Evolutionary conservation across 2,113 vertebrate genomes (phyloP).

Genomic region (Montifringilla adamsi): DNA sequence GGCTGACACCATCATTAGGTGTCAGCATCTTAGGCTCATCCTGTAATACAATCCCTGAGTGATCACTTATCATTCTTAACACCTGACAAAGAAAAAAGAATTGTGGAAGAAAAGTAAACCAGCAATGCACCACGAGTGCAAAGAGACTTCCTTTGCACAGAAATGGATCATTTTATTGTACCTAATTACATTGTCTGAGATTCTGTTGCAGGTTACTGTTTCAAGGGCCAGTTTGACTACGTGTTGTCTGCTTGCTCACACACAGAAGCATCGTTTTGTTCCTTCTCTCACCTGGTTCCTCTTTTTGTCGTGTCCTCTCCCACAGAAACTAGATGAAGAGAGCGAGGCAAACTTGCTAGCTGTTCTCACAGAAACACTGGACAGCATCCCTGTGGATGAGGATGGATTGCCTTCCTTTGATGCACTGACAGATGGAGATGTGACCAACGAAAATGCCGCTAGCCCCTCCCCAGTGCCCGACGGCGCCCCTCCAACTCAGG

Average conservation of each 20-base stretch:
- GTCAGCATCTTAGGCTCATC: conserved; percentile 57
- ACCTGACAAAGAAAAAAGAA: neutral
- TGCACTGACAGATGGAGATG: conserved; percentile 97
- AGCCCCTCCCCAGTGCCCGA: conserved; percentile 91
- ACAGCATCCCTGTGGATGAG: conserved; percentile 99
- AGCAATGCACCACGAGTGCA: neutral
- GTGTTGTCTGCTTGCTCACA: neutral
- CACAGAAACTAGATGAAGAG: conserved; percentile 99
- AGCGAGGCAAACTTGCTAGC: conserved; percentile 98
- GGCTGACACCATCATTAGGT: conserved; percentile 50
- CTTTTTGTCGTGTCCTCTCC: neutral
- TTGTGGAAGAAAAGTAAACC: conserved; percentile 28
- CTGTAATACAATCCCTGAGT: conserved; percentile 57
- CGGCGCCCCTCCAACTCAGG: conserved; percentile 88
- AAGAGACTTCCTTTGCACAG: neutral
- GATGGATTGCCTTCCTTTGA: conserved; percentile 99
- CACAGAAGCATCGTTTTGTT: neutral
- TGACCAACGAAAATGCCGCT: conserved; percentile 94
- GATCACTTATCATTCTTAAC: conserved; percentile 52
- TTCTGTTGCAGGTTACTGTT: neutral
- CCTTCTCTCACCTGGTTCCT: neutral
- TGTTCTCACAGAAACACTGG: conserved; percentile 97
- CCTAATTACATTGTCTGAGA: neutral
- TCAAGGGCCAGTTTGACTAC: neutral
- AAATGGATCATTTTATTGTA: neutral